A percentile compares a stretch with the other conserved stretches of the same genome.
Conservation (phyloP, 53 echinoderm and acorn worm genomes). For the Echinarachnius parma region DNA sequence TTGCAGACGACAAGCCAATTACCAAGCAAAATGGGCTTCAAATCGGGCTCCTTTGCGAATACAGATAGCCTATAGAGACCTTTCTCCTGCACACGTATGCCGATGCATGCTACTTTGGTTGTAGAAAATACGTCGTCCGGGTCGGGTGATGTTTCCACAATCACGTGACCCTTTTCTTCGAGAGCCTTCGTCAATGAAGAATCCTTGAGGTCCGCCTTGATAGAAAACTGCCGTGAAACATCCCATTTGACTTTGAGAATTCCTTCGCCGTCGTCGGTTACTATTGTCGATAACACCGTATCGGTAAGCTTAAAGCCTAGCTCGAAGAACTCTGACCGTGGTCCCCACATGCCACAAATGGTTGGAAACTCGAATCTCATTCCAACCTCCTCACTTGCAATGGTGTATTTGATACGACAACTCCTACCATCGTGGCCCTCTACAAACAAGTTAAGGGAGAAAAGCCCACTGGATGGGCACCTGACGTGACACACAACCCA, state of each 20-base stretch:
- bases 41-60: not conserved
- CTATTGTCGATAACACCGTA: not conserved
- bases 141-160: conserved; percentile 1
- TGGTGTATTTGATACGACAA: not conserved
- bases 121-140: no score
- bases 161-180: not conserved
- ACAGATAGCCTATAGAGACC: conserved; percentile 8
- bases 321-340: not conserved
- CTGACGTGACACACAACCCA: conserved; percentile 33
- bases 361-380: not conserved
- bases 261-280: conserved; percentile 7
- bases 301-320: not conserved
- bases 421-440: not conserved
- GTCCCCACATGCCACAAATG: not conserved
- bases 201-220: conserved; percentile 16
- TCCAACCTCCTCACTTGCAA: not conserved
- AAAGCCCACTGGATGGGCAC: conserved; percentile 5
- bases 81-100: not conserved
- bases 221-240: not conserved
- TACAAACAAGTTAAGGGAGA: not conserved
- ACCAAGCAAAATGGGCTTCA: not conserved
- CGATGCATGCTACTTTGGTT: no score
- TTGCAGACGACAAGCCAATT: conserved; percentile 10
- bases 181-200: not conserved
- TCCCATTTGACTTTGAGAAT: not conserved